Evolutionary conservation across 2,113 vertebrate species (phyloP), one percentile per base, ranked within the genome.

Genomic region (Spilogale gracilis): DNA sequence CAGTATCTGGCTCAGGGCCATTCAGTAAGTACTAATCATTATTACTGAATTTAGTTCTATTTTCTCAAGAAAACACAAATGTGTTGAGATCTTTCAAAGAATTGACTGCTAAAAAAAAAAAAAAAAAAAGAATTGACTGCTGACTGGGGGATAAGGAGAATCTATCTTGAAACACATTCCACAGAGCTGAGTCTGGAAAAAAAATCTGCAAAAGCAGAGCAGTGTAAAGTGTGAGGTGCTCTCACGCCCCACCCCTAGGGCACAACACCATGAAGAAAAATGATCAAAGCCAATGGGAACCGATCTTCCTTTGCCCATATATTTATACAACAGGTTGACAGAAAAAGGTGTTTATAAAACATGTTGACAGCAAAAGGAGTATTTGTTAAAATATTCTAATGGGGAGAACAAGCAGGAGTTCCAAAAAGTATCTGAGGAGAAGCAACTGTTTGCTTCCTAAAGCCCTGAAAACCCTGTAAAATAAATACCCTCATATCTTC

Each of bases 51-150:
- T 65, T 27, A 76, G 12, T 65, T 58, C 50, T 38, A 3, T 58
- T 81, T 93, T 38, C 23, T 96, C 87, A 94, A 91, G 65, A 60
- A 89, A 96, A 85, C 7, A 56, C 43, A 89, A 61, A 89, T 54
- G 48, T 45, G 5, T 17, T 23, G 48, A 79, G 21, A 87, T 30
- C 16, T 43, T 89, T 91, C 9, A 89, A 89, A 95, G 45, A 63
- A 82, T 4, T 78, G 50, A 30, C 16, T 43, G 32, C 30, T 52
- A 38, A n/a, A n/a, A n/a, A n/a, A n/a, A n/a, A n/a, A n/a, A n/a
- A n/a, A n/a, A n/a, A n/a, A n/a, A n/a, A 89, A 89, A 95, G 45
- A 63, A 82, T 4, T 78, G 50, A 30, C 16, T 43, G 32, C 30
- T 52, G 60, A 83, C 9, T 43, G 5, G 65, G 18, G 9, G 23